Conservation (phyloP, 2,113 vertebrate genomes). For the Raja brachyura region DNA sequence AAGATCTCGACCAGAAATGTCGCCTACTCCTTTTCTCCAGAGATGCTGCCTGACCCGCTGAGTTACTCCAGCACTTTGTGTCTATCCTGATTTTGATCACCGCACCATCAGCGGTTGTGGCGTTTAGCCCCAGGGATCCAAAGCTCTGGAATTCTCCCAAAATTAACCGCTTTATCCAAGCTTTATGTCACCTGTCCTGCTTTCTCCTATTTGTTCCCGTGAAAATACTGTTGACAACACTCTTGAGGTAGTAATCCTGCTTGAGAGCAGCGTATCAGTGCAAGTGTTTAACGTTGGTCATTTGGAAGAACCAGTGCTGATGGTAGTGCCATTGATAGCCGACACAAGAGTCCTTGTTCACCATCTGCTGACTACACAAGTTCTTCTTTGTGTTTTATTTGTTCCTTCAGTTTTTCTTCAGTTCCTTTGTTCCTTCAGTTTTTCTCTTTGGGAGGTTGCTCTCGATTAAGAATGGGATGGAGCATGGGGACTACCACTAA, state of each 20-base stretch:
- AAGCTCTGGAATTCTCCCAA: not conserved
- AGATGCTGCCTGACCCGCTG: too few relatives aligned
- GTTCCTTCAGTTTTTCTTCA: not conserved
- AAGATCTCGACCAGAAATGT: too few relatives aligned
- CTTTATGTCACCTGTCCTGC: not conserved
- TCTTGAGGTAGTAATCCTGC: too few relatives aligned
- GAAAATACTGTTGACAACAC: not conserved
- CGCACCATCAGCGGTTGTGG: not conserved
- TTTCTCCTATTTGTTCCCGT: not conserved
- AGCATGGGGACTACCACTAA: too few relatives aligned
- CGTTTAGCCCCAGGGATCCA: not conserved
- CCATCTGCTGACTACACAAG: not conserved
- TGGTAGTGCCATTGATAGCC: not conserved
- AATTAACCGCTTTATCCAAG: not conserved
- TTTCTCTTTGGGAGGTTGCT: not conserved
- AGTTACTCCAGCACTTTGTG: too few relatives aligned
- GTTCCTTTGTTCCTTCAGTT: not conserved
- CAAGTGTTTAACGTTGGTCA: not conserved
- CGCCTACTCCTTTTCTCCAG: too few relatives aligned
- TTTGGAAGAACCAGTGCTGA: conserved; percentile 40
- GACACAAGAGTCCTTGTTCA: not conserved
- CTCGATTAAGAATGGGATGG: too few relatives aligned
- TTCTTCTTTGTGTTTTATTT: not conserved
- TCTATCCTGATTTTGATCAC: not conserved
- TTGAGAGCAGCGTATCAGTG: too few relatives aligned